phyloP scores from a whole-genome alignment of 2,113 vertebrate species.

The Oxygymnocypris stewartii region DNA sequence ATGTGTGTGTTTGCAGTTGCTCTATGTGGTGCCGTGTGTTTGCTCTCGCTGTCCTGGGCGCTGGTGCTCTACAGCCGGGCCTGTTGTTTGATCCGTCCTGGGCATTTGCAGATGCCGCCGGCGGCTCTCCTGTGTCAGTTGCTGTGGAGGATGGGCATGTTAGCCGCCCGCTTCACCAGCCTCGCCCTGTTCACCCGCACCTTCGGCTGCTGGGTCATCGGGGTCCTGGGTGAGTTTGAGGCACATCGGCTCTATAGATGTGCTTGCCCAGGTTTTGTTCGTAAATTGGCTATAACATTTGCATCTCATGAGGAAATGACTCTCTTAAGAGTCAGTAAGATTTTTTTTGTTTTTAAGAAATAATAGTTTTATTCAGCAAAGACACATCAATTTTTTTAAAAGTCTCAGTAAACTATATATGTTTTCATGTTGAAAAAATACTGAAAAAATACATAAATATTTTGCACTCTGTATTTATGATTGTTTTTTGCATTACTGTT shows the following conservation, averaged over 20 bases:
- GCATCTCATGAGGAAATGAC: not conserved
- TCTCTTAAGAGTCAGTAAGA: not conserved
- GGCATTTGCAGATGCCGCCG: conserved; percentile 75
- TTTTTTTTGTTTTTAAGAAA: not conserved
- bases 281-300: too few species aligned
- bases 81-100: conserved; percentile 75
- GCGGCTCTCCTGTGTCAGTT: conserved; percentile 83
- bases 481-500: not conserved
- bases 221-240: conserved; percentile 78
- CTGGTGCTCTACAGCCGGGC: conserved; percentile 80
- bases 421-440: not conserved
- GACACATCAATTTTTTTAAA: not conserved
- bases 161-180: conserved; percentile 79
- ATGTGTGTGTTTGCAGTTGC: conserved; percentile 60
- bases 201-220: conserved; percentile 83
- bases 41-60: conserved; percentile 84
- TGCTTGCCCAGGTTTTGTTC: not conserved
- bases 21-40: conserved; percentile 77
- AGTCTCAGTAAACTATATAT: not conserved
- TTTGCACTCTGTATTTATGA: not conserved
- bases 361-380: not conserved
- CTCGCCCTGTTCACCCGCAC: conserved; percentile 81
- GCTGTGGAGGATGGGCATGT: conserved; percentile 87
- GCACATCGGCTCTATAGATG: not conserved
- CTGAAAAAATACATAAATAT: not conserved